Evolutionary conservation across 2,797 vertebrate species (phyloP).

Genomic region (Urocyon cinereoargenteus): DNA sequence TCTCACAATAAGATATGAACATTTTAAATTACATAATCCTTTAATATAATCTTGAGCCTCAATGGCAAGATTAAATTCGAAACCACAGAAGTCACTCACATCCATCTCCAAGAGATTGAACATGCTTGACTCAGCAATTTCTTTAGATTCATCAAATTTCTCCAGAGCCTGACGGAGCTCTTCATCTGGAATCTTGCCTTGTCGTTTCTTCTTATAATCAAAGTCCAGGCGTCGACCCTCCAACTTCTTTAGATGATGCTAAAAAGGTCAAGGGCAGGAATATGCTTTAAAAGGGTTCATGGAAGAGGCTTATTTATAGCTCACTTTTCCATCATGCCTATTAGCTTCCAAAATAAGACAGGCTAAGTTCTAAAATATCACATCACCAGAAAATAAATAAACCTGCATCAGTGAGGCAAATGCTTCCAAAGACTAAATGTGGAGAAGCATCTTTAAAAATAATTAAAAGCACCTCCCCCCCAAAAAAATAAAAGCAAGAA

Average conservation of each 20-base stretch:
- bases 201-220: conserved; percentile 99
- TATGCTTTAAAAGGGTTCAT: background rate
- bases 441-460: background rate
- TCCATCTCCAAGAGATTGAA: conserved; percentile 99
- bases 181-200: conserved; percentile 96
- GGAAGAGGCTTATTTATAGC: background rate
- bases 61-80: conserved; percentile 35
- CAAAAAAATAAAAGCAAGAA: background rate
- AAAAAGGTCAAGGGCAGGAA: conserved; percentile 55
- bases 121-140: conserved; percentile 98
- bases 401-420: background rate
- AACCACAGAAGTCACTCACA: conserved; percentile 88
- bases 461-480: background rate
- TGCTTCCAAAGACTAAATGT: background rate
- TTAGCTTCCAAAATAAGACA: background rate
- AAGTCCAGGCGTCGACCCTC: conserved; percentile 98
- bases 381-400: background rate
- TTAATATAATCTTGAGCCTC: background rate
- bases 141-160: conserved; percentile 99
- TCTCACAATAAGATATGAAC: background rate
- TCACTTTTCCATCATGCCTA: background rate
- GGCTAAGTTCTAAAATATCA: background rate
- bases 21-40: background rate
- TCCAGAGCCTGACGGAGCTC: conserved; percentile 97
- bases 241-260: conserved; percentile 99